Conservation (phyloP, 2,797 vertebrate genomes). For the Poecilia wingei region DNA sequence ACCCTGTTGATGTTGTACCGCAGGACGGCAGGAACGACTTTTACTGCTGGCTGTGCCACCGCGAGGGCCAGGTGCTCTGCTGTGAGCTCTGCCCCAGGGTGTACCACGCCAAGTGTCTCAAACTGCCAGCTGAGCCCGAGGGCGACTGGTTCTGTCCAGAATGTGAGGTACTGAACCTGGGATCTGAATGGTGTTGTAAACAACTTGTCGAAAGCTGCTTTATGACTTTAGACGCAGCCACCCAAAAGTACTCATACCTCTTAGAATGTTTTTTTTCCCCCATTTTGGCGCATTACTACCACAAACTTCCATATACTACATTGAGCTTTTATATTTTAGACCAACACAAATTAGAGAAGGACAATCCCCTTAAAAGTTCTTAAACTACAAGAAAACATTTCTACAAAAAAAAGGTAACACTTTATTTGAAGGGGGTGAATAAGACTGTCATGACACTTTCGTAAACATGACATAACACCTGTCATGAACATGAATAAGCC, state of each 20-base stretch:
- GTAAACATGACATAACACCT: too few relatives aligned
- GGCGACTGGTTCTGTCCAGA: conserved; percentile 99
- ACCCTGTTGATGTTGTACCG: conserved; percentile 99
- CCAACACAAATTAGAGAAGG: neutral
- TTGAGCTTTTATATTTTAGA: neutral
- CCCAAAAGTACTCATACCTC: neutral
- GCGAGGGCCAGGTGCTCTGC: conserved; percentile 98
- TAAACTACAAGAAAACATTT: neutral
- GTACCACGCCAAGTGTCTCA: conserved; percentile 99
- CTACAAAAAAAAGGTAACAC: too few relatives aligned
- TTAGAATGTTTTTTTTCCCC: neutral
- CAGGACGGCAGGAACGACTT: conserved; percentile 99
- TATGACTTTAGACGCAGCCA: neutral
- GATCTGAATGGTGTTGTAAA: conserved; percentile 28
- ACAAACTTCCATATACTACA: neutral
- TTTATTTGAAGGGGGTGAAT: too few relatives aligned
- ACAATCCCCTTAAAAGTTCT: neutral
- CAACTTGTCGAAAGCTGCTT: neutral
- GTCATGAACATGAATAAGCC: too few relatives aligned
- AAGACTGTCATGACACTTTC: too few relatives aligned
- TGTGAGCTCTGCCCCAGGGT: conserved; percentile 99
- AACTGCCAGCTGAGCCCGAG: conserved; percentile 92
- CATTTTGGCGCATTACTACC: neutral
- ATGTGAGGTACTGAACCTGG: conserved; percentile 82
- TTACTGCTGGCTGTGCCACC: conserved; percentile 99